A percentile compares a stretch with the other conserved stretches of the same genome.
Evolutionary conservation across 2,113 vertebrate genomes (phyloP).

Genomic region (Neopipo cinnamomea): DNA sequence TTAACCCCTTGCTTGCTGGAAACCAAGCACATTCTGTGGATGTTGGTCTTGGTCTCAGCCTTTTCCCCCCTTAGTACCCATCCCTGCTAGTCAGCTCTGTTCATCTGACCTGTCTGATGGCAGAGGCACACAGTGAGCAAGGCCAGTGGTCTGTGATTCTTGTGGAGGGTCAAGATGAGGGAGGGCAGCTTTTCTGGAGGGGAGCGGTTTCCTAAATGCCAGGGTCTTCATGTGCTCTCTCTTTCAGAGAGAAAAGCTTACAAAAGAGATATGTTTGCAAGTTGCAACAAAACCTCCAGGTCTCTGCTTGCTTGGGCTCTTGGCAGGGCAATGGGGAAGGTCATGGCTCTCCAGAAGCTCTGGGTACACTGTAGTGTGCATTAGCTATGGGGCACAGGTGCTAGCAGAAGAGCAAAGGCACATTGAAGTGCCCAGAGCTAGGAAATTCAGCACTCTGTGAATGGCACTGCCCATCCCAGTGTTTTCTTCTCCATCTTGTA

Average conservation of each 20-base stretch:
- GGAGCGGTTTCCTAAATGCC: not conserved
- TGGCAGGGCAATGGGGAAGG: not conserved
- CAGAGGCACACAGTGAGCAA: not conserved
- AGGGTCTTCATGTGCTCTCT: not conserved
- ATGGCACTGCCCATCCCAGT: not conserved
- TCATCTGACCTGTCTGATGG: not conserved
- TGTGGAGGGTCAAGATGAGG: not conserved
- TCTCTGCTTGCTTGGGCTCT: not conserved
- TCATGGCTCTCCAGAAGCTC: not conserved
- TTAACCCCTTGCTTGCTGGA: not conserved
- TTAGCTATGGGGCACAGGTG: not conserved
- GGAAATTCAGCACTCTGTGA: not conserved
- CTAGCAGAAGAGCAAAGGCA: not conserved
- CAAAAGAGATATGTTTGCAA: not conserved
- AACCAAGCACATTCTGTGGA: not conserved
- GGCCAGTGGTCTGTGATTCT: not conserved
- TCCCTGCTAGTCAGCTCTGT: not conserved
- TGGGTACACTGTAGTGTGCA: not conserved
- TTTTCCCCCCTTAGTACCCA: not conserved
- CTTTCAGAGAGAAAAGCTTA: not conserved
- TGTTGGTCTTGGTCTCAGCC: not conserved
- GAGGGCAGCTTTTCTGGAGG: not conserved
- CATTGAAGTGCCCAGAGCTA: not conserved
- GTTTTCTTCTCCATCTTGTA: not conserved
- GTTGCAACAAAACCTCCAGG: not conserved